Conservation (phyloP, 1,140 invertebrate species). For the Sogatella furcifera region DNA sequence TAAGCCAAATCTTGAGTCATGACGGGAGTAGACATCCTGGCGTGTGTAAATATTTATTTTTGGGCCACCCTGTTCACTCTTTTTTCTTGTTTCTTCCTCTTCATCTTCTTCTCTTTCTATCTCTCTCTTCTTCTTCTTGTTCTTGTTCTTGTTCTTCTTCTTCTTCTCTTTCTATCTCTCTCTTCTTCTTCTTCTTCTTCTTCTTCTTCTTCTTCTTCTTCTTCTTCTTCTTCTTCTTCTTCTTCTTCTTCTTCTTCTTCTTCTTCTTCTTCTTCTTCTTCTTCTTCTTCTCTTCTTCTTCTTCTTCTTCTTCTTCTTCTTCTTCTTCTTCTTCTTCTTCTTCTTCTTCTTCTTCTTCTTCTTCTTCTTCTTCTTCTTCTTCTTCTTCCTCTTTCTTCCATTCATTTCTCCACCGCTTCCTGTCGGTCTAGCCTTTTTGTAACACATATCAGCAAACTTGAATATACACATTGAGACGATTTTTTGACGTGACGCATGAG, state of each 20-base stretch:
- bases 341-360: background rate
- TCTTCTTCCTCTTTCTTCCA: background rate
- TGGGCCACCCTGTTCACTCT: background rate
- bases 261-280: too few relatives aligned
- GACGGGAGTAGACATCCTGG: background rate
- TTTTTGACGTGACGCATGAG: background rate
- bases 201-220: background rate
- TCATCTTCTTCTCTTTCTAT: background rate
- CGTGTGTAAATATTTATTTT: background rate
- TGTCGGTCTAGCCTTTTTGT: background rate
- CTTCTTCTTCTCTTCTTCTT: too few relatives aligned
- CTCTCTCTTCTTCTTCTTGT: background rate
- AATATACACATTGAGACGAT: background rate
- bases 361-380: background rate
- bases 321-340: too few relatives aligned
- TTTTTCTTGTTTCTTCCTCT: too few relatives aligned
- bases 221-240: background rate
- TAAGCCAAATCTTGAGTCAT: background rate
- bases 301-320: too few relatives aligned
- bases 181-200: background rate
- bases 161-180: background rate
- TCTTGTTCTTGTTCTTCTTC: background rate
- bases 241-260: background rate
- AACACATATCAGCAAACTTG: background rate
- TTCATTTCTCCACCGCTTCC: too few relatives aligned